Evolutionary conservation across 2,113 vertebrate species (phyloP), one percentile per base, ranked within the genome.

Genomic region (Bagarius yarrelli): DNA sequence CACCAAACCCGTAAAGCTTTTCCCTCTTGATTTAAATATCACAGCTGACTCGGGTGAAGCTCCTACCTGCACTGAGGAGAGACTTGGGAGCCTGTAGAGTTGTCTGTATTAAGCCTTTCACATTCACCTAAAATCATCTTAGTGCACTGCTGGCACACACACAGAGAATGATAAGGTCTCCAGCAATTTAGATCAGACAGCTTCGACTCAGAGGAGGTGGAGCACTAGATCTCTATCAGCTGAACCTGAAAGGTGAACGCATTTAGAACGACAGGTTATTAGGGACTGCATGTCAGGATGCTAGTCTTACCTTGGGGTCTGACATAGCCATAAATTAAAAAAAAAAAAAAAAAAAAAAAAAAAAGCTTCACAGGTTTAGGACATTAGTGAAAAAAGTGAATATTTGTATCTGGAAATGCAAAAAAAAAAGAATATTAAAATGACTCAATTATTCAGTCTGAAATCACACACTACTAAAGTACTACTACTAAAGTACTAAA

Each of bases 81-180:
- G 36, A 59, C 30, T 23, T 23, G 21, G 14, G 82, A 80, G 82
- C 81, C 83, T 71, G 64, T 64, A 78, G 83, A 74, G 78, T 53
- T 63, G 52, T 83, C 78, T 84, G 76, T 81, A 75, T 85, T 78
- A 79, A 88, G 85, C 83, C 87, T 55, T 76, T 81, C 63, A 70
- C 82, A 83, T 85, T 87, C 87, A 86, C 86, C 86, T 80, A 84
- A 81, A 88, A 87, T 89, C 87, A 78, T 83, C 85, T 85, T 79
- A 85, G 86, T 85, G 87, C 84, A 78, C 64, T 75, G 71, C 80
- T 83, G 83, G 81, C 87, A 86, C 71, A 82, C 86, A 13, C 56
- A 84, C 85, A 87, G 80, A 79, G 55, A 72, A 72, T 77, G 80
- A 87, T 83, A 84, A 79, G 66, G 66, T 71, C 76, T 83, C 53